phyloP scores from a whole-genome alignment of 2,113 vertebrate genomes.

The Aphelocoma coerulescens region DNA sequence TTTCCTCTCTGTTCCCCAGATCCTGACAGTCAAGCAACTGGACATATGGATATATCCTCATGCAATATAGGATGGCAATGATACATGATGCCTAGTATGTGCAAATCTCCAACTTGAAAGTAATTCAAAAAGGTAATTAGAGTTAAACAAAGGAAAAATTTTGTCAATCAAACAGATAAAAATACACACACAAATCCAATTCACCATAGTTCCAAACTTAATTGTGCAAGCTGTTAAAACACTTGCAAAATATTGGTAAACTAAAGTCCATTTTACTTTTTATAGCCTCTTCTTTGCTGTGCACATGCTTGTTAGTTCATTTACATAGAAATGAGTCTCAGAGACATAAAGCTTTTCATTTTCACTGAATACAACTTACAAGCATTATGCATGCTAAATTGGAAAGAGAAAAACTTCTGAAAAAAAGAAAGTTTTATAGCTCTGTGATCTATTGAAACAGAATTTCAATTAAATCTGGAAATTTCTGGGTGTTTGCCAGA shows the following conservation, averaged over 20 bases:
- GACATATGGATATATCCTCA: neutral
- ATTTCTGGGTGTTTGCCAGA: neutral
- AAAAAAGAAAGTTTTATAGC: neutral
- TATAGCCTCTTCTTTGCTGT: slow-evolving; percentile 22
- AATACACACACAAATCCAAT: neutral
- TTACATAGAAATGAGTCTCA: slow-evolving; percentile 61
- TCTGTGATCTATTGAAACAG: neutral
- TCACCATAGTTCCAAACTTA: slow-evolving; percentile 28
- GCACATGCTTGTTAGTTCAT: slow-evolving; percentile 48
- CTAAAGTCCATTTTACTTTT: slow-evolving; percentile 46
- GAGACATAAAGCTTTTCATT: slow-evolving; percentile 54
- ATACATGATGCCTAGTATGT: neutral
- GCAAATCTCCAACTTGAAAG: slow-evolving; percentile 10
- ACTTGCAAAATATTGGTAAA: slow-evolving; percentile 60
- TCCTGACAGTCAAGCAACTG: neutral
- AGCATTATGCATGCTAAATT: slow-evolving; percentile 40
- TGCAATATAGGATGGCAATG: neutral
- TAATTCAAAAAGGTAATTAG: slow-evolving; percentile 20
- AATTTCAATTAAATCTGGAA: slow-evolving; percentile 14
- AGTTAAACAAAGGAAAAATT: slow-evolving; percentile 22
- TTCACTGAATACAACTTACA: slow-evolving; percentile 45
- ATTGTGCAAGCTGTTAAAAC: slow-evolving; percentile 54
- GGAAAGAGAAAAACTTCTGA: neutral
- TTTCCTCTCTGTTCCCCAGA: neutral
- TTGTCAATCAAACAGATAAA: slow-evolving; percentile 32